These are phyloP conservation scores for Ennomos erosarius DNA, from an alignment of 2,888 invertebrate genomes.

Conservation along the genomic window DNA sequence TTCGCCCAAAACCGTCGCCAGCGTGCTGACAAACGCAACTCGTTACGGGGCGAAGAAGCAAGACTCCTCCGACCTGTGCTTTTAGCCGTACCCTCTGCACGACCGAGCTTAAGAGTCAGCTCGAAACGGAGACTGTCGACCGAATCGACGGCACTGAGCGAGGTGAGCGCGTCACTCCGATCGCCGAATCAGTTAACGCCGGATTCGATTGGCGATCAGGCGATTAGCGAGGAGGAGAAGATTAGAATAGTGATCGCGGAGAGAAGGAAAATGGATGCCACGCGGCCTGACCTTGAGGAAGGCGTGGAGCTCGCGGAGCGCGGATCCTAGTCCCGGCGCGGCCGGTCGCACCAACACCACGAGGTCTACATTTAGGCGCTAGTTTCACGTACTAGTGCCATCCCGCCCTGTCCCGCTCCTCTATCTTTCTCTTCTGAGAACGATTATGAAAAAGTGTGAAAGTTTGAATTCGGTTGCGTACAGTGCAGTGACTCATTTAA, in stretches of 20 bases:
- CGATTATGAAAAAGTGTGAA: slow-evolving; percentile 59
- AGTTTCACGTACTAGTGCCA: slow-evolving; percentile 42
- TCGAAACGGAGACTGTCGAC: slow-evolving; percentile 65
- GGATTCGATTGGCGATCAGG: slow-evolving; percentile 53
- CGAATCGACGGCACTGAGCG: slow-evolving; percentile 63
- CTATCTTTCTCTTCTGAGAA: slow-evolving; percentile 55
- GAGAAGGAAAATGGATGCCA: slow-evolving; percentile 84
- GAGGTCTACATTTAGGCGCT: slow-evolving; percentile 79
- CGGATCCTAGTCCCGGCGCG: slow-evolving; percentile 82
- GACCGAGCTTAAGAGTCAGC: slow-evolving; percentile 59
- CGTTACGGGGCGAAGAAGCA: slow-evolving; percentile 76
- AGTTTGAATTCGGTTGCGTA: slow-evolving; percentile 76
- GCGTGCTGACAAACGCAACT: slow-evolving; percentile 74
- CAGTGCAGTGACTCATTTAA: slow-evolving; percentile 54
- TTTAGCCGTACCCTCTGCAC: slow-evolving; percentile 69
- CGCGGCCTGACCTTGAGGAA: slow-evolving; percentile 67
- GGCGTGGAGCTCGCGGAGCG: slow-evolving; percentile 74
- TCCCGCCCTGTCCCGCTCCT: slow-evolving; percentile 43
- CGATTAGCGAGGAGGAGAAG: slow-evolving; percentile 79
- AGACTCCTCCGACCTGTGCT: slow-evolving; percentile 74
- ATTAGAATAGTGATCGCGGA: slow-evolving; percentile 87
- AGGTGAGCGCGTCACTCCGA: slow-evolving; percentile 55
- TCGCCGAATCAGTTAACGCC: slow-evolving; percentile 49
- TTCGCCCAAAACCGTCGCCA: slow-evolving; percentile 81
- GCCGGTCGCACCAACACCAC: slow-evolving; percentile 82